Evolutionary conservation across 1,140 invertebrate genomes (phyloP).

Genomic region (Diorhabda elongata): DNA sequence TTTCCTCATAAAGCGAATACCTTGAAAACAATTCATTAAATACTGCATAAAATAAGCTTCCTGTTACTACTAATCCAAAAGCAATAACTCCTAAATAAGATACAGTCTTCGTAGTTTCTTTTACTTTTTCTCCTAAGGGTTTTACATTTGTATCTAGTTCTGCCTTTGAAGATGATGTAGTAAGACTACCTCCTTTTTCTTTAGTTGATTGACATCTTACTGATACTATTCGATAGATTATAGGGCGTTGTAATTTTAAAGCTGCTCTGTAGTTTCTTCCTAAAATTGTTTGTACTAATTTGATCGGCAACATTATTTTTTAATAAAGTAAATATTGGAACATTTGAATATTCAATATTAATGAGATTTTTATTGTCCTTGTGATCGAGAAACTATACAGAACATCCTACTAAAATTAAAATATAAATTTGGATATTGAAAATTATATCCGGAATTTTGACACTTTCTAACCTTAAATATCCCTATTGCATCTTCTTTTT

Average conservation of each 20-base stretch:
- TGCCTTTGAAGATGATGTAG: constrained; percentile 14
- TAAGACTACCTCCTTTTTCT: constrained; percentile 14
- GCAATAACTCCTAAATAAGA: constrained; percentile 79
- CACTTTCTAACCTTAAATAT: no score
- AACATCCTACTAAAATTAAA: no score
- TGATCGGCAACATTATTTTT: constrained; percentile 14
- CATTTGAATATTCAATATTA: no score
- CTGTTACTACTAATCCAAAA: constrained; percentile 70
- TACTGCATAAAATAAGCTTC: constrained; percentile 74
- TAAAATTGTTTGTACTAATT: constrained; percentile 6
- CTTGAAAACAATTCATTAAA: constrained; percentile 80
- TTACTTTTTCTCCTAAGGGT: constrained; percentile 69
- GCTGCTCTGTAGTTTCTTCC: neutral
- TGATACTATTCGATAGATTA: constrained; percentile 3
- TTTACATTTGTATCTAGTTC: constrained; percentile 55
- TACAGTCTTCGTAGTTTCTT: constrained; percentile 80
- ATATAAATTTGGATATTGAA: no score
- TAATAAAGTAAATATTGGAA: no score
- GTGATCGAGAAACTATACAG: no score
- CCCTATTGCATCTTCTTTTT: no score
- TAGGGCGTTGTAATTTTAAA: neutral
- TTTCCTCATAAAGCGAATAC: neutral
- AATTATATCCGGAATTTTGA: no score
- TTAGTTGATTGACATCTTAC: constrained; percentile 12
- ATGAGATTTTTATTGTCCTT: no score